phyloP scores from a whole-genome alignment of 2,888 invertebrate genomes.

The Noctua janthe region DNA sequence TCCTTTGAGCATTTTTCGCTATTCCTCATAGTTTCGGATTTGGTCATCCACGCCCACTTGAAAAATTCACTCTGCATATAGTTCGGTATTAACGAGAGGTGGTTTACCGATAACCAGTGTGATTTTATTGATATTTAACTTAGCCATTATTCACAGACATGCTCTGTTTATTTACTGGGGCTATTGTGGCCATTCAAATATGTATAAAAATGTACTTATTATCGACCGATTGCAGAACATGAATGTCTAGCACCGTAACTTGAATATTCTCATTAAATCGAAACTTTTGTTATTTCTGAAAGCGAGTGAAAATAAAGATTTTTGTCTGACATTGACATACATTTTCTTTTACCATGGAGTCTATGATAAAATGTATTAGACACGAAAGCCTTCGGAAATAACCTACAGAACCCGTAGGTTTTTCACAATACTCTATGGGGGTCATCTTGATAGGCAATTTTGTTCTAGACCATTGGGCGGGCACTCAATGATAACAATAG shows the following conservation, averaged over 20 bases:
- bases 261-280: background rate
- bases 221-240: conserved; percentile 7
- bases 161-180: conserved; percentile 25
- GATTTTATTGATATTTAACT: conserved; percentile 39
- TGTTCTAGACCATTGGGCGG: background rate
- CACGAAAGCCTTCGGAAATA: background rate
- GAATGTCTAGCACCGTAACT: background rate
- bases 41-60: no score
- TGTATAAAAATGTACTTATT: conserved; percentile 8
- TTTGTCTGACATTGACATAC: conserved; percentile 23
- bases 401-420: conserved; percentile 7
- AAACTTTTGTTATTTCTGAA: background rate
- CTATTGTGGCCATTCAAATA: conserved; percentile 3
- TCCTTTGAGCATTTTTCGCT: no score
- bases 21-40: no score
- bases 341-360: background rate
- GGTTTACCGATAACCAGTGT: conserved; percentile 20
- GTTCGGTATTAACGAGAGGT: conserved; percentile 1
- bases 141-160: conserved; percentile 31
- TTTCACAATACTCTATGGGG: conserved; percentile 7
- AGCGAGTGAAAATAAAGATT: background rate
- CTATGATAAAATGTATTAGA: background rate
- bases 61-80: no score
- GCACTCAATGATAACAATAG: background rate
- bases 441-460: conserved; percentile 5